Evolutionary conservation across 2,888 invertebrate genomes (phyloP), one percentile per base, ranked within the genome.

Genomic region (Synanthedon andrenaeformis): DNA sequence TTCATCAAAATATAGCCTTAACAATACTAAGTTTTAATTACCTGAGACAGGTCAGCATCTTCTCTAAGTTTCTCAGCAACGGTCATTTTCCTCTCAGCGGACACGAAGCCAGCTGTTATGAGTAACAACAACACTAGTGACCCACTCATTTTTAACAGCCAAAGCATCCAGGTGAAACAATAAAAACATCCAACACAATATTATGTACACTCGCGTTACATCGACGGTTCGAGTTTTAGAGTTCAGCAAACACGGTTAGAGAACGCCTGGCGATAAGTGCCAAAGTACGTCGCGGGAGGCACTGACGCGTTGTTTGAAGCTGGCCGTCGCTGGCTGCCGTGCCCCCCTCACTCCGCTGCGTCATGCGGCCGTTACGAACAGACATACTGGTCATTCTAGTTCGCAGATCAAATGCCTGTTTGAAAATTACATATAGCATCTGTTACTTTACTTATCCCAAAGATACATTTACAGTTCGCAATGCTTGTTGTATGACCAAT

Each of bases 1-100:
- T 8, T 8, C 8, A 3, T 28, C 28, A 28, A 28, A 28, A 28
- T 35, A 35, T 35, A 35, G 8, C 8, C 35, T 8, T 0, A 6
- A 35, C 35, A 35, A 35, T 35, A 35, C 35, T 6, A 79, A 78
- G 69, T 76, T 78, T 71, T 57, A 58, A 66, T 79, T 89, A 92
- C 92, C 92, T 92, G 90, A 61, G 92, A 91, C 62, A 92, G 86
- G 73, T 92, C 92, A 57, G 89, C 74, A 79, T 92, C 92, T 74
- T 88, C 89, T 64, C 84, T 82, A 63, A 92, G 87, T 82, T 91
- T 91, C 74, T 92, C 91, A 61, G 89, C 84, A 57, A 91, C 84
- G 58, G 91, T 89, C 66, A 81, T 72, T 72, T 82, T 84, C 64
- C 77, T 76, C 53, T 84, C 82, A 45, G 77, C 83, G 13, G 64